Conservation (phyloP, 1,140 invertebrate species). For the Periplaneta americana region DNA sequence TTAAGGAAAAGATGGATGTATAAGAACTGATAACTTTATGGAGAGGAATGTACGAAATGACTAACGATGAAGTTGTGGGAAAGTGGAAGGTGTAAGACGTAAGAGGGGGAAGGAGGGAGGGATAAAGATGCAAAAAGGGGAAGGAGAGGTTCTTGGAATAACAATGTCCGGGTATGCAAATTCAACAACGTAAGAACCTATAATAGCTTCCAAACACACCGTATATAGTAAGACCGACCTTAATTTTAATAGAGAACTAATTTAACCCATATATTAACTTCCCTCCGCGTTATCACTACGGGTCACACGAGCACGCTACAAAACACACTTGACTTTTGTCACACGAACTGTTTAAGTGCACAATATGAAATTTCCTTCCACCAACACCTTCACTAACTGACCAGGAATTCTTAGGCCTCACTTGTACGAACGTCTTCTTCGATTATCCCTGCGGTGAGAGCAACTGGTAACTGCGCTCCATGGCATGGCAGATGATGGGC, state of each 20-base stretch:
- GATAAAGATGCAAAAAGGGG: neutral
- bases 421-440: neutral
- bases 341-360: too few species aligned
- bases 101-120: neutral
- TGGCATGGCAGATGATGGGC: neutral
- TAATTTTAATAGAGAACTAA: neutral
- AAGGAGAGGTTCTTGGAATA: neutral
- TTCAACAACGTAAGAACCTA: neutral
- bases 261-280: neutral
- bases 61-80: neutral
- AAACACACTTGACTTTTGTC: neutral
- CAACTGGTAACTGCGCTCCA: neutral
- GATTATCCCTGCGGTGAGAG: too few species aligned
- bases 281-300: neutral
- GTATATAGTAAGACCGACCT: neutral
- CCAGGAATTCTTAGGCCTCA: neutral
- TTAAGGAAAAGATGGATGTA: neutral
- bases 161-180: neutral
- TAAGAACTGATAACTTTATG: neutral
- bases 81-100: neutral
- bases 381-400: neutral
- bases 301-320: neutral
- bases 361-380: neutral
- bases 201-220: neutral
- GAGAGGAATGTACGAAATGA: too few species aligned